These are phyloP conservation scores for Aricia agestis DNA, from an alignment of 1,140 invertebrate genomes.

Conservation along the genomic window DNA sequence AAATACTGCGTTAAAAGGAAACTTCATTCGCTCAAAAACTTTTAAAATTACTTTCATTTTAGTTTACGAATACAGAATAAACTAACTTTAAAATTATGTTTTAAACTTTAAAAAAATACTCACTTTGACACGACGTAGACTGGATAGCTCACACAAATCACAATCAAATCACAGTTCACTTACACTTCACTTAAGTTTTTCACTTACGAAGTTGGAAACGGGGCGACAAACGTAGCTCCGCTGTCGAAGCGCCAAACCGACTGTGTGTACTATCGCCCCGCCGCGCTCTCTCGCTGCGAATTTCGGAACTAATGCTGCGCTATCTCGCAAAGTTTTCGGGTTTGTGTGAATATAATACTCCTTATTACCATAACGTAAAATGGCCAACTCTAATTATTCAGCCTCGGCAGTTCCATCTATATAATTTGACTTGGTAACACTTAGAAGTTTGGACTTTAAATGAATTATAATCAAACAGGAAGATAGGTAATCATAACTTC, in stretches of 20 bases:
- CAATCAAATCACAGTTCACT: constrained; percentile 16
- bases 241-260: constrained; percentile 35
- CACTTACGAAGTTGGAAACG: constrained; percentile 17
- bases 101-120: neutral
- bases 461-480: constrained; percentile 5
- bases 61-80: too few relatives aligned
- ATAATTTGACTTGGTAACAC: constrained; percentile 5
- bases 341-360: constrained; percentile 20
- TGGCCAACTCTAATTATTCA: constrained; percentile 11
- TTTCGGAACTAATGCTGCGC: constrained; percentile 10
- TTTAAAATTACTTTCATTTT: too few relatives aligned
- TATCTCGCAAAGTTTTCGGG: neutral
- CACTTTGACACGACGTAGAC: neutral
- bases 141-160: constrained; percentile 2
- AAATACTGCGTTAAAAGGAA: too few relatives aligned
- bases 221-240: constrained; percentile 31
- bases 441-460: constrained; percentile 2
- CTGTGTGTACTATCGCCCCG: constrained; percentile 31
- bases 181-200: constrained; percentile 10
- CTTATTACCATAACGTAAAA: constrained; percentile 18
- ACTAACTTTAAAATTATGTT: neutral
- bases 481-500: constrained; percentile 6
- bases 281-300: constrained; percentile 34
- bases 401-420: neutral
- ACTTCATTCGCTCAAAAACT: too few relatives aligned